Percentiles rank a stretch among this genome's conserved stretches.
Evolutionary conservation across 2,888 invertebrate genomes (phyloP).

Genomic region (Habroteleia sp.): DNA sequence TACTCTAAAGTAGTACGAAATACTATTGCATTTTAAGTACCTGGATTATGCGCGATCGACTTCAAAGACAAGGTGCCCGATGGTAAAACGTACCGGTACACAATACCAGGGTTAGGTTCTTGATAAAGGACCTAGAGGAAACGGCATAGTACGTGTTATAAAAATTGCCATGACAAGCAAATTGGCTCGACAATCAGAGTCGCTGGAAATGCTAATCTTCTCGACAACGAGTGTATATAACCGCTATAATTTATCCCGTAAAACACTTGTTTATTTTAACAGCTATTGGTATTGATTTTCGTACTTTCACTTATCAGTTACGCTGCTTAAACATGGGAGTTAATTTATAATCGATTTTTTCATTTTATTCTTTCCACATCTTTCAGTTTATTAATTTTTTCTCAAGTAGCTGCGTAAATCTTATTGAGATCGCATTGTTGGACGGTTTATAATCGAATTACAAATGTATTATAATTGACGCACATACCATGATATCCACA

Average conservation of each 20-base stretch:
- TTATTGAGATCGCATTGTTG: background rate
- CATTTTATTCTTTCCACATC: too few relatives aligned
- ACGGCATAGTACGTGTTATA: slow-evolving; percentile 19
- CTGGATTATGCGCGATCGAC: slow-evolving; percentile 55
- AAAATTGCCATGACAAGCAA: slow-evolving; percentile 28
- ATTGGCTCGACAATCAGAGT: slow-evolving; percentile 22
- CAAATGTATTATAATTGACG: slow-evolving; percentile 21
- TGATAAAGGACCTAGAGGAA: slow-evolving; percentile 88
- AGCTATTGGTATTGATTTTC: slow-evolving; percentile 5
- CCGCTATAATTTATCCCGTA: slow-evolving; percentile 24
- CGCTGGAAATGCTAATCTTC: slow-evolving; percentile 18
- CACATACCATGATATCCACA: slow-evolving; percentile 89
- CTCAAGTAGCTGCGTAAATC: too few relatives aligned
- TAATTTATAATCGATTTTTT: slow-evolving; percentile 17
- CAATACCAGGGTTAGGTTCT: slow-evolving; percentile 92
- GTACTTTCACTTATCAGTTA: slow-evolving; percentile 39
- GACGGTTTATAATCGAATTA: slow-evolving; percentile 9
- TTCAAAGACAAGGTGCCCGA: slow-evolving; percentile 20
- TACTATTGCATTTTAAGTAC: slow-evolving; percentile 50
- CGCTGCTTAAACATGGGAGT: slow-evolving; percentile 10
- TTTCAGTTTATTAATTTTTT: too few relatives aligned
- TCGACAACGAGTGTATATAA: slow-evolving; percentile 13
- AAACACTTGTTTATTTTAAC: slow-evolving; percentile 40
- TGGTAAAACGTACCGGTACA: slow-evolving; percentile 92
- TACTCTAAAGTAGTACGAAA: background rate